These are phyloP conservation scores for Muricea muricata DNA, from an alignment of 92 coral and sea anemone species.

Conservation along the genomic window DNA sequence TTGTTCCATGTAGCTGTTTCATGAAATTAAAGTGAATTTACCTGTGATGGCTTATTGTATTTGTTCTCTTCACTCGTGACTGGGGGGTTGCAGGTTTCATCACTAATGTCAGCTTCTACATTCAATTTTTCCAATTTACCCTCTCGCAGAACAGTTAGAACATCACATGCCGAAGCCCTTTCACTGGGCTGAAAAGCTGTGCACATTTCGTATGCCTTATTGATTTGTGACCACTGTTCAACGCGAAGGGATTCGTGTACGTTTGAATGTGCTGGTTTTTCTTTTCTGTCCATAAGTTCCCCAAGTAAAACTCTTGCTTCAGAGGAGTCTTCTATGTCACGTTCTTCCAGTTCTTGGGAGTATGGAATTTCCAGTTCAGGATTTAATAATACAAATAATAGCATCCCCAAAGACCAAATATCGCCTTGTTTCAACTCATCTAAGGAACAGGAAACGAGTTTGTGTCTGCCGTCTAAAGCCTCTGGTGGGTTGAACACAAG, in stretches of 20 bases:
- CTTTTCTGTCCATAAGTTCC: not conserved
- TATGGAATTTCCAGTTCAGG: not conserved
- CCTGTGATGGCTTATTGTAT: no score
- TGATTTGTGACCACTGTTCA: not conserved
- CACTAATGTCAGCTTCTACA: no score
- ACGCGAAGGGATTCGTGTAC: not conserved
- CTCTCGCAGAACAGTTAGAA: not conserved
- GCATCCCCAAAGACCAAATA: not conserved
- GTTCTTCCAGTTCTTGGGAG: not conserved
- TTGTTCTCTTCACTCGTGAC: no score
- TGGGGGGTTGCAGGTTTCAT: no score
- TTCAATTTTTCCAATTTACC: no score
- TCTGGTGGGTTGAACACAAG: conserved; percentile 17
- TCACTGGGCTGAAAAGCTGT: not conserved
- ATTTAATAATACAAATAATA: not conserved
- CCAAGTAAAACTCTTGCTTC: not conserved
- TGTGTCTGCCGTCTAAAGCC: not conserved
- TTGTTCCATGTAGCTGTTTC: no score
- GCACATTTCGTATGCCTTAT: not conserved
- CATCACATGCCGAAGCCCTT: not conserved
- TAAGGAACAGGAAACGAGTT: not conserved
- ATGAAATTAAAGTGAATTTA: no score
- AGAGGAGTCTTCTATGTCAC: not conserved
- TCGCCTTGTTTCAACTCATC: not conserved
- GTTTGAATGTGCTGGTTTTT: conserved; percentile 4